A percentile compares a stretch with the other conserved stretches of the same genome.
Conservation (phyloP, 1,140 invertebrate genomes). For the Leptopilina clavipes region DNA sequence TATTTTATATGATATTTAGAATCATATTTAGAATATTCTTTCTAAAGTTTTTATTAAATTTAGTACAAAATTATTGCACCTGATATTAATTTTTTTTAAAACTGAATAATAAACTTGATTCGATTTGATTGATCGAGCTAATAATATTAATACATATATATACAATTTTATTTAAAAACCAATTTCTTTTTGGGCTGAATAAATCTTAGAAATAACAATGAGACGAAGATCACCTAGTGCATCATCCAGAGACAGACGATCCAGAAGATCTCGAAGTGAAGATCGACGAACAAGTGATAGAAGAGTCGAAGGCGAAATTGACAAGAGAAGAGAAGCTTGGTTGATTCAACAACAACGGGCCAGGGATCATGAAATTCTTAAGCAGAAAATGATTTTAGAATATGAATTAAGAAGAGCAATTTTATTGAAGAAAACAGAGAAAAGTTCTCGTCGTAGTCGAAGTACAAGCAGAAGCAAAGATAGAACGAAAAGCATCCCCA, state of each 20-base stretch:
- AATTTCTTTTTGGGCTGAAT: too few relatives aligned
- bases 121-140: too few relatives aligned
- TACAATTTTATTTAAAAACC: too few relatives aligned
- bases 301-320: background rate
- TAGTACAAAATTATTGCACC: too few relatives aligned
- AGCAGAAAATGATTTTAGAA: background rate
- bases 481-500: background rate
- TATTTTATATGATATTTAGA: too few relatives aligned
- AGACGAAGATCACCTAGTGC: background rate
- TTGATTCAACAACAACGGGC: background rate
- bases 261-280: background rate
- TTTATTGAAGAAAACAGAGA: background rate
- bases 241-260: background rate
- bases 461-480: background rate
- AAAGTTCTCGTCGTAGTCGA: background rate
- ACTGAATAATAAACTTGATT: too few relatives aligned
- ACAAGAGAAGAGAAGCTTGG: background rate
- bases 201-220: background rate
- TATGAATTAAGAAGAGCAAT: conserved; percentile 6
- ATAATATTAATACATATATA: too few relatives aligned
- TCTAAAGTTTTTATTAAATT: too few relatives aligned
- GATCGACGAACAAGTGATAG: background rate
- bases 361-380: background rate
- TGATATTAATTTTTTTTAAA: too few relatives aligned
- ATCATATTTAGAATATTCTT: too few relatives aligned